Conservation (phyloP, 2,113 vertebrate genomes). For the Origma solitaria region DNA sequence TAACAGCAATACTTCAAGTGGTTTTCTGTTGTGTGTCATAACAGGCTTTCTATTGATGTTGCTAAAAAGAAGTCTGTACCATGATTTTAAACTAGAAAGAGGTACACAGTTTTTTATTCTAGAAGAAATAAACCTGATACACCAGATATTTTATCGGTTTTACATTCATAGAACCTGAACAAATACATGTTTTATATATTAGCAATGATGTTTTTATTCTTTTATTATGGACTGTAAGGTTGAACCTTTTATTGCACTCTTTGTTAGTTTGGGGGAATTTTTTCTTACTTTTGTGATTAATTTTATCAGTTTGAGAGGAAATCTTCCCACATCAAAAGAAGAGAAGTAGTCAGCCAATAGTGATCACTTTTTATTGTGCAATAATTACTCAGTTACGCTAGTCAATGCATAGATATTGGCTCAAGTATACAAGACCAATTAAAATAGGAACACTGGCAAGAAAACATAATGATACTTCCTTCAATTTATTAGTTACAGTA, state of each 20-base stretch:
- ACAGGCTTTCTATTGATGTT: constrained; percentile 21
- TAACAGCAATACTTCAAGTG: constrained; percentile 48
- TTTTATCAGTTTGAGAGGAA: not conserved
- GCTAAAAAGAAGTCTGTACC: not conserved
- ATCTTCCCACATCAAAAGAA: not conserved
- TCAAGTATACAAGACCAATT: constrained; percentile 70
- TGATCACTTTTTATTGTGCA: constrained; percentile 14
- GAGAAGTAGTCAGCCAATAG: not conserved
- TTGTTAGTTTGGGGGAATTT: not conserved
- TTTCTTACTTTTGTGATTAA: not conserved
- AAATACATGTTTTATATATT: not conserved
- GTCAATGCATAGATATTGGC: constrained; percentile 60
- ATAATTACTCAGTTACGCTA: constrained; percentile 55
- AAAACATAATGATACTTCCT: constrained; percentile 72
- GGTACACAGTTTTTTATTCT: not conserved
- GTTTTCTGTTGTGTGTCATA: constrained; percentile 42
- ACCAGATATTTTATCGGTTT: not conserved
- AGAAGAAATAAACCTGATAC: not conserved
- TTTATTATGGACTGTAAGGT: not conserved
- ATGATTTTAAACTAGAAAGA: constrained; percentile 13
- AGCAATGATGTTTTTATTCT: not conserved
- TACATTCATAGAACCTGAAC: not conserved
- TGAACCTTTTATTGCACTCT: not conserved
- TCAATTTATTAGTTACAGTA: constrained; percentile 73
- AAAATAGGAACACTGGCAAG: constrained; percentile 67